Conservation (phyloP, 2,888 invertebrate genomes). For the Drosophila ochracea region DNA sequence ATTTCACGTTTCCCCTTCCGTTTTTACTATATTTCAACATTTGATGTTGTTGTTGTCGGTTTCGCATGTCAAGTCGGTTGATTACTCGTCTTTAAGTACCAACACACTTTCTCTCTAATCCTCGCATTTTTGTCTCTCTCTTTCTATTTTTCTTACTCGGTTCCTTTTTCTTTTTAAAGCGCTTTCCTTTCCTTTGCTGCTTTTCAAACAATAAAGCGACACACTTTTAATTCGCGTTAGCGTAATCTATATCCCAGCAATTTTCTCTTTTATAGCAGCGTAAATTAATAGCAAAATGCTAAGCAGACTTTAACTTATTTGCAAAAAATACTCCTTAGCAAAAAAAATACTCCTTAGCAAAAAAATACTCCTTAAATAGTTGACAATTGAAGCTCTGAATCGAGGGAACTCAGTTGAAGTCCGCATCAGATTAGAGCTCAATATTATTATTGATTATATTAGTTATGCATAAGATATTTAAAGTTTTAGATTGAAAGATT, state of each 20-base stretch:
- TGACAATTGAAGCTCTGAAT: background rate
- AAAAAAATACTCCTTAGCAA: background rate
- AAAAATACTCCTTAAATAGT: background rate
- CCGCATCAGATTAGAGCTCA: background rate
- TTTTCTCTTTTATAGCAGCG: background rate
- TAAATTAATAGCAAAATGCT: background rate
- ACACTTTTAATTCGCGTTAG: background rate
- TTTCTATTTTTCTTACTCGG: background rate
- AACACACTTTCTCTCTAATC: conserved; percentile 3
- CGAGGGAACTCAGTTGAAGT: background rate
- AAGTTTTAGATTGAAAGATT: background rate
- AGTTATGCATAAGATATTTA: background rate
- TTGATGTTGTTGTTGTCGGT: conserved; percentile 6
- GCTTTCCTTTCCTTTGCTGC: background rate
- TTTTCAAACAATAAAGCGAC: background rate
- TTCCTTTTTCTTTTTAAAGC: background rate
- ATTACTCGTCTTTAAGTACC: conserved; percentile 23
- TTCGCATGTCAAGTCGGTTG: conserved; percentile 33
- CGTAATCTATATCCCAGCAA: no score
- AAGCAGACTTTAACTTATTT: background rate
- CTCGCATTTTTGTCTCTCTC: background rate
- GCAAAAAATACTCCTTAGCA: background rate
- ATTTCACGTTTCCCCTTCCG: conserved; percentile 44
- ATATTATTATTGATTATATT: background rate
- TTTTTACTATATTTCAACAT: conserved; percentile 24